Conservation (phyloP, 2,888 invertebrate species). For the Spilarctia lutea region DNA sequence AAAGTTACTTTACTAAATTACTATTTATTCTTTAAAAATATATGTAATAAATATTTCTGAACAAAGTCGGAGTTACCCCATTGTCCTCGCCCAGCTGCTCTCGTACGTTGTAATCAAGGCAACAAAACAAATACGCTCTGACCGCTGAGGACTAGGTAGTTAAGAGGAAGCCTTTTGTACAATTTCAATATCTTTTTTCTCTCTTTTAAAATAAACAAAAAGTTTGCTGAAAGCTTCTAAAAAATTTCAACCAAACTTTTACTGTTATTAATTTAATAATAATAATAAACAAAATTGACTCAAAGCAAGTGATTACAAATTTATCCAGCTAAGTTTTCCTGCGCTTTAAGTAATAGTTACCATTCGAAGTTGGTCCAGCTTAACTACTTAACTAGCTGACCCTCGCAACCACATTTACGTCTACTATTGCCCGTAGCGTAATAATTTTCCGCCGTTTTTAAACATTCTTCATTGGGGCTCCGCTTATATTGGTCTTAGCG, state of each 20-base stretch:
- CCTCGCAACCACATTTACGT: no score
- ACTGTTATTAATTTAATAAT: background rate
- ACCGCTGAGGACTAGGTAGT: constrained; percentile 54
- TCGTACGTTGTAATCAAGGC: constrained; percentile 67
- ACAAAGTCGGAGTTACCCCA: constrained; percentile 36
- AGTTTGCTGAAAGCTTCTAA: background rate
- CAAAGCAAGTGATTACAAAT: no score
- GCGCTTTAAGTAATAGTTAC: no score
- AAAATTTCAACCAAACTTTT: background rate
- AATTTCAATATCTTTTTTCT: background rate
- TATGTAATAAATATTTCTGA: background rate
- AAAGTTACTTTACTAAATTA: background rate
- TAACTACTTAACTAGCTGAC: no score
- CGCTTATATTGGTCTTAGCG: no score
- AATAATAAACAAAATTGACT: no score
- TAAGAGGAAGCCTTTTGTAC: constrained; percentile 49
- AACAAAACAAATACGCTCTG: constrained; percentile 68
- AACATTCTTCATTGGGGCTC: no score
- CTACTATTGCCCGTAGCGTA: no score
- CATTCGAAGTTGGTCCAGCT: no score
- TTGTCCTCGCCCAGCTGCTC: constrained; percentile 58
- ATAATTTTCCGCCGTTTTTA: no score
- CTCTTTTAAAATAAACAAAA: background rate
- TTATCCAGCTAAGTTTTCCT: no score
- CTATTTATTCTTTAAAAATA: background rate